These are phyloP conservation scores for Pandion haliaetus DNA, from an alignment of 2,113 vertebrate genomes.

Conservation along the genomic window DNA sequence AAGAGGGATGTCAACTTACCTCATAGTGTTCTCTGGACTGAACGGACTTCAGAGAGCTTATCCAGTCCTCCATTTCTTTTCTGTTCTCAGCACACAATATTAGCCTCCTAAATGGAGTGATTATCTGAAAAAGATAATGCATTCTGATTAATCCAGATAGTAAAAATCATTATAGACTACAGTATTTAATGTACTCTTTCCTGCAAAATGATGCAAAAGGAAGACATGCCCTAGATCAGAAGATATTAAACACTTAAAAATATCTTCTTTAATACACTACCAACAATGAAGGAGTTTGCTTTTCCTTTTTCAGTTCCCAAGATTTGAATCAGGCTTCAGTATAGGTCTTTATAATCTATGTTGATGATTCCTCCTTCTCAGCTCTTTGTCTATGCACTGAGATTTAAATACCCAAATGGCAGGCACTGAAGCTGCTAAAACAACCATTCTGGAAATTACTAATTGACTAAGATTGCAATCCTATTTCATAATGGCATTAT, in stretches of 20 bases:
- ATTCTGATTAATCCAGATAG: neutral
- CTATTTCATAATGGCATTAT: constrained; percentile 19
- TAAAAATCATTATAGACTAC: neutral
- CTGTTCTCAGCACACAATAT: constrained; percentile 90
- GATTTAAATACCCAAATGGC: neutral
- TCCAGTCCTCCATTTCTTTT: constrained; percentile 95
- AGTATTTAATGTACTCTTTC: neutral
- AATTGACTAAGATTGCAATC: constrained; percentile 22
- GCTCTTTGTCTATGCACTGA: neutral
- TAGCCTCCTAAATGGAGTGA: constrained; percentile 89
- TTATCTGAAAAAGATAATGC: constrained; percentile 78
- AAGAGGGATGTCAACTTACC: constrained; percentile 74
- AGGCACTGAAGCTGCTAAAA: neutral
- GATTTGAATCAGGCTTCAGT: neutral
- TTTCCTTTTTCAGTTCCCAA: neutral
- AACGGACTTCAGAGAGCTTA: constrained; percentile 89
- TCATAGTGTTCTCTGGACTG: constrained; percentile 96
- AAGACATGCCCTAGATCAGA: neutral
- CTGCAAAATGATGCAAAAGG: neutral
- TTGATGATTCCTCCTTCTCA: neutral
- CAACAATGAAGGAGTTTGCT: neutral
- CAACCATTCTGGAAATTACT: neutral
- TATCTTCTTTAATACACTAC: neutral
- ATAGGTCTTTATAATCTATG: neutral
- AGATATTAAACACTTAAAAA: neutral